phyloP scores from a whole-genome alignment of 2,888 invertebrate species.

The Pristionchus exspectatus region DNA sequence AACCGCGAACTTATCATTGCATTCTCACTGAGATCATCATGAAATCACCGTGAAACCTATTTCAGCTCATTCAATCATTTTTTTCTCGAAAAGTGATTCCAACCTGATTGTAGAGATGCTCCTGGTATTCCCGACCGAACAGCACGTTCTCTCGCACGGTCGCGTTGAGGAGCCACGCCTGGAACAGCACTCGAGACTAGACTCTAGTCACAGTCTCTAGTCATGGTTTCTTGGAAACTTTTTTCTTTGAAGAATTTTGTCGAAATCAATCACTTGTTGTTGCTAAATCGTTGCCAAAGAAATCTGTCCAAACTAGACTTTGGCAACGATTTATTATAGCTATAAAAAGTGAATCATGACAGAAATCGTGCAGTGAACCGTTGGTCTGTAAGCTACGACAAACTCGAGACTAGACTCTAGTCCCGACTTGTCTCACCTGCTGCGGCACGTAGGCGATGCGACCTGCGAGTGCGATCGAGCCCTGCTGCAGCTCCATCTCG shows the following conservation, averaged over 20 bases:
- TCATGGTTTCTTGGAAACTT: no score
- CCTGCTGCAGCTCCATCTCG: conserved; percentile 83
- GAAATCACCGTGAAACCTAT: no score
- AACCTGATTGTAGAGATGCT: conserved; percentile 78
- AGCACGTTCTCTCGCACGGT: conserved; percentile 93
- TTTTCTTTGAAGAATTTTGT: no score
- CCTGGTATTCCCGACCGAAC: conserved; percentile 88
- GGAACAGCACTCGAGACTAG: not conserved
- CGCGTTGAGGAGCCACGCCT: conserved; percentile 97
- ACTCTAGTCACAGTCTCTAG: not conserved
- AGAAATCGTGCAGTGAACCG: not conserved
- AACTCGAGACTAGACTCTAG: conserved; percentile 7
- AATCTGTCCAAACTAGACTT: no score
- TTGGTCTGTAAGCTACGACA: not conserved
- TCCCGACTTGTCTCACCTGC: conserved; percentile 81
- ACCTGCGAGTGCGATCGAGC: conserved; percentile 79
- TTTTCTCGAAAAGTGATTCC: no score
- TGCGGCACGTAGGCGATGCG: conserved; percentile 90
- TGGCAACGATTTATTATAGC: no score
- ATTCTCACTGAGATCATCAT: no score
- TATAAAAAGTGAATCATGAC: no score
- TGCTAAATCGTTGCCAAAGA: no score
- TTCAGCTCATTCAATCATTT: no score
- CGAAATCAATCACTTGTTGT: no score
- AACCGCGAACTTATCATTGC: no score